Base-by-base conservation (phyloP, 2,113 vertebrate genomes). In the Myanophis thanlyinensis region DNA sequence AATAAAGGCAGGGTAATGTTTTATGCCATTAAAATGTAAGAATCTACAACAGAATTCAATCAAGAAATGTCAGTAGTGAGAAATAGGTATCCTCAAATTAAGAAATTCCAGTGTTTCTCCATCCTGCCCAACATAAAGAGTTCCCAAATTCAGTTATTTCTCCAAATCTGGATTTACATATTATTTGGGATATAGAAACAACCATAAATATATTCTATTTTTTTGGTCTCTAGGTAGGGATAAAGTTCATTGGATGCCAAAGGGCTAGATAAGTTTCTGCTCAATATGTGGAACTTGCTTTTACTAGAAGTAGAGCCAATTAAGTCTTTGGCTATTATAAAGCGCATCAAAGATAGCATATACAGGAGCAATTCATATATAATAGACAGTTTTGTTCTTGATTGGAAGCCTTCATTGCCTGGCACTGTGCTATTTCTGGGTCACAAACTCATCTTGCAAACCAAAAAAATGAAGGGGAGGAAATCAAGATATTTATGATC, bases 231-330 rank as follows among this genome's bases (percentile, higher is more conserved):
- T 67, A 80, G 67, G 40, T 20, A 80, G 67, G 6, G 67, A 80
- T 95, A 89, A 30, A 90, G 56, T 85, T 88, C 1, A 95, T 93
- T 93, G 90, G 90, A 93, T 91, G 73, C 18, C 89, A 87, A 89
- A 90, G 0, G 0, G 10, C 54, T 90, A 73, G 91, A 62, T 89
- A 84, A 2, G 5, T 5, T 59, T 51, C 88, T 52, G 10, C 56
- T 93, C 84, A 97, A 97, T 85, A 95, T 96, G 96, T 94, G 97
- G 95, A 97, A 96, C 59, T 97, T 95, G 94, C 88, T 94, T 96
- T 97, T 96, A 90, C 89, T 96, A 94, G 95, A 96, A 95, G 94
- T 90, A 95, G 93, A 97, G 91, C 51, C 96, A 96, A 95, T 95
- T 96, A 93, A 93, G 93, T 97, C 48, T 54, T 91, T 90, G 59